Evolutionary conservation across 2,113 vertebrate genomes (phyloP), one percentile per base, ranked within the genome.

Genomic region (Neolamprologus kungweensis): DNA sequence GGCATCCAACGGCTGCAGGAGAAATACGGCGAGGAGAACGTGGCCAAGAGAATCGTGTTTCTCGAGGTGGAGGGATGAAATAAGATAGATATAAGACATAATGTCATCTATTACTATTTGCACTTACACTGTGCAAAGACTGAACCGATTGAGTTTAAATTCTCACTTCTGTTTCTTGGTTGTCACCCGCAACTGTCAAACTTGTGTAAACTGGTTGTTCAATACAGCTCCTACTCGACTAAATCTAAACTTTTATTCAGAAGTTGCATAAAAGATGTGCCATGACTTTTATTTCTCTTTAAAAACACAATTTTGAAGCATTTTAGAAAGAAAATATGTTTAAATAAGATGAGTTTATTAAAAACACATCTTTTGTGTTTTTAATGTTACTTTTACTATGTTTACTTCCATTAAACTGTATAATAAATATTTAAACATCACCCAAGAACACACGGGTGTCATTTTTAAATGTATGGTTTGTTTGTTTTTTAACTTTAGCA

Each of bases 21-120:
- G 60, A 96, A 95, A 81, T 96, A 96, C 2, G 93, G 96, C 9
- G 93, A 95, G 45, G 87, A 92, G 55, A 53, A 9, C 0, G 86
- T 96, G 68, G 92, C 93, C 17, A 96, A 91, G 82, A 93, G 96
- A 83, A 80, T 94, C 1, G 9, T 91, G 19, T 97, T 96, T 84
- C 94, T 97, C 0, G 92, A 93, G 42, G 33, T 87, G 21, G 88
- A 93, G 28, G 55, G 91, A 81, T 95, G 40, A 90, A 53, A 65
- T 35, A n/a, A 35, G 9, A 23, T 1, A 5, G 23, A 57, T 12
- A 31, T 75, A 28, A 47, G 23, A 75, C 14, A 11, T 19, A 26
- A 71, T 26, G n/a, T 23, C n/a, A 45, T 73, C 37, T 73, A 9
- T 71, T 45, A 28, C 3, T 45, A 26, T 73, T 16, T 73, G 37